Base-by-base conservation (phyloP, 1,140 invertebrate species). In the Nomia melanderi region DNA sequence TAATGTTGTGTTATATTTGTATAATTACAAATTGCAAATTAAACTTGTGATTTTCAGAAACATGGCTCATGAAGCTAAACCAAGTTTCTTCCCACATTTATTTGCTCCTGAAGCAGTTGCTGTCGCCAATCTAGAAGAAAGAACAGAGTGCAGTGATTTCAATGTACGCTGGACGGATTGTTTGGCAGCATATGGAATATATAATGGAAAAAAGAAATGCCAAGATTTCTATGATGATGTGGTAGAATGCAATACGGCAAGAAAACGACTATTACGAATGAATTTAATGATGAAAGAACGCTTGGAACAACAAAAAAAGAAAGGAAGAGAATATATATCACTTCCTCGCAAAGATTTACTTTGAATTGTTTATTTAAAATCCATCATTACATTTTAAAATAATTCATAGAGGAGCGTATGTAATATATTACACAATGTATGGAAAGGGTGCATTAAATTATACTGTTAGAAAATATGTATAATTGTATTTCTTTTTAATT, bases 91-190 rank as follows among this genome's bases (percentile, higher is more conserved):
- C n/a, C n/a, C n/a, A n/a, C n/a, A n/a, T n/a, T n/a, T n/a, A n/a
- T n/a, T n/a, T n/a, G n/a, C n/a, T n/a, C n/a, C n/a, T n/a, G n/a
- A n/a, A n/a, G n/a, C n/a, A n/a, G n/a, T n/a, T n/a, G n/a, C n/a
- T 14, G 11, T 1, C 1, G 12, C 0, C 1, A 1, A 14, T 14
- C 11, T 41, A 17, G 0, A 12, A 44, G 4, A 14, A 44, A 5
- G 14, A 93, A 78, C 92, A 93, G 12, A 86, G 25, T 96, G 96
- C 88, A 93, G 93, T 41, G 92, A 94, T 69, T 92, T 95, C 76
- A 96, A 96, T 89, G 90, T 95, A 87, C 91, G 93, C 23, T 93
- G 94, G 66, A 94, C 96, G 87, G 94, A 96, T 71, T 96, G 96
- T 87, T 79, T 96, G 11, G 95, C 96, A 87, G 96, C 95, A 1